Evolutionary conservation across 2,888 invertebrate genomes (phyloP).

Genomic region (Liodrosophila aerea): DNA sequence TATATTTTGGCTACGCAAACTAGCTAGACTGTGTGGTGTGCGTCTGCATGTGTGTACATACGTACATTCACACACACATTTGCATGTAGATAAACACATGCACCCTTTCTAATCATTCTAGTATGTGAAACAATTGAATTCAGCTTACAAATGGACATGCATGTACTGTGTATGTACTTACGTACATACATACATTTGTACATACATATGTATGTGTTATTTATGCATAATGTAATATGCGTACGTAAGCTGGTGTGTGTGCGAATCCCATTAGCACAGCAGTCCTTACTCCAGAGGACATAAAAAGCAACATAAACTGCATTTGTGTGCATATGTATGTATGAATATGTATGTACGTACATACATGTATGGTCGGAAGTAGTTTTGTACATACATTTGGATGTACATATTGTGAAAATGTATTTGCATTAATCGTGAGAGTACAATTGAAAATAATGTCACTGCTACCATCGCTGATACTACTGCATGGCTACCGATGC

Average conservation of each 20-base stretch:
- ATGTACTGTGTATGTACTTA: no score
- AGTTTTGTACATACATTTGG: no score
- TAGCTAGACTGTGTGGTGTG: slow-evolving; percentile 1
- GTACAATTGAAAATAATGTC: no score
- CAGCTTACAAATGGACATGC: no score
- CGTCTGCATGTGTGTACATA: not conserved
- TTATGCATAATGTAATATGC: slow-evolving; percentile 3
- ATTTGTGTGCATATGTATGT: not conserved
- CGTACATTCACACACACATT: not conserved
- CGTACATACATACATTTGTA: not conserved
- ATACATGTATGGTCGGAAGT: no score
- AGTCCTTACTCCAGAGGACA: slow-evolving; percentile 39
- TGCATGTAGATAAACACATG: not conserved
- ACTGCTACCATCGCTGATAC: not conserved
- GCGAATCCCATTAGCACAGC: slow-evolving; percentile 36
- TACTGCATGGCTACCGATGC: slow-evolving; percentile 6
- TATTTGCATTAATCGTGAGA: no score
- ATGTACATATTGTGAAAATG: no score
- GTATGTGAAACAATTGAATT: no score
- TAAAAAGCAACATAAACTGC: slow-evolving; percentile 24
- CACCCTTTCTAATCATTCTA: no score
- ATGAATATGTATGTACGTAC: not conserved
- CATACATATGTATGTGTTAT: not conserved
- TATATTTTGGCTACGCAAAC: slow-evolving; percentile 13
- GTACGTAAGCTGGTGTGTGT: slow-evolving; percentile 1